Percentiles rank a stretch among this genome's conserved stretches.
Conservation (phyloP, 2,888 invertebrate genomes). For the Caenorhabditis sp. region DNA sequence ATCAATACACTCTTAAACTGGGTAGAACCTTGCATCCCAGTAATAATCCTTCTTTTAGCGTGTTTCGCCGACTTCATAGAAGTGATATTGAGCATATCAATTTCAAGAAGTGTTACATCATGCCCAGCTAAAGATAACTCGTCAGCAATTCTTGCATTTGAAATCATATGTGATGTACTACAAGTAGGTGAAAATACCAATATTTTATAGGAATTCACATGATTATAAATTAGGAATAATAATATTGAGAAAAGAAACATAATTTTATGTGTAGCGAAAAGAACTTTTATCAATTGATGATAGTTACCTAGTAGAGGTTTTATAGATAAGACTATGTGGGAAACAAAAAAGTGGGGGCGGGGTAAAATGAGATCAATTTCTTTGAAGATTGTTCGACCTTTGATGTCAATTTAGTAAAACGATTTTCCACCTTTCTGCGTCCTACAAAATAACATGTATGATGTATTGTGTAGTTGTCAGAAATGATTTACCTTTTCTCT, state of each 20-base stretch:
- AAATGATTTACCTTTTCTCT: not conserved
- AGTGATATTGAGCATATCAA: slow-evolving; percentile 42
- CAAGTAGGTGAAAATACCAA: slow-evolving; percentile 49
- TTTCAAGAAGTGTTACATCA: slow-evolving; percentile 54
- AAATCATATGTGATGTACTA: slow-evolving; percentile 55
- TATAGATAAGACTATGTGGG: not conserved
- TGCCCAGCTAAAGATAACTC: slow-evolving; percentile 57
- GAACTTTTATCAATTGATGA: slow-evolving; percentile 4
- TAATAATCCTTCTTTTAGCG: not conserved
- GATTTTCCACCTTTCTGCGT: not conserved
- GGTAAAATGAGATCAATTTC: not conserved
- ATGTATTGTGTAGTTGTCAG: not conserved
- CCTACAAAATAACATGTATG: not conserved
- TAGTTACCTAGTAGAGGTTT: not conserved
- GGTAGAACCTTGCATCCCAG: not conserved
- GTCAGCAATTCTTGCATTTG: slow-evolving; percentile 58
- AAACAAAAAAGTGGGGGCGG: not conserved
- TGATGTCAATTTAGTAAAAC: not conserved
- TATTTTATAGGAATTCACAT: slow-evolving; percentile 27
- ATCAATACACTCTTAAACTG: not conserved
- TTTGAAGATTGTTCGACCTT: not conserved
- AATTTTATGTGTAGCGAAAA: slow-evolving; percentile 1
- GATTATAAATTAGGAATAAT: not conserved
- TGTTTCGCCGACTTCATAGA: not conserved
- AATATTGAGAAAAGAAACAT: not conserved